Evolutionary conservation across 2,797 vertebrate genomes (phyloP), one percentile per base, ranked within the genome.

Genomic region (Periparus ater): DNA sequence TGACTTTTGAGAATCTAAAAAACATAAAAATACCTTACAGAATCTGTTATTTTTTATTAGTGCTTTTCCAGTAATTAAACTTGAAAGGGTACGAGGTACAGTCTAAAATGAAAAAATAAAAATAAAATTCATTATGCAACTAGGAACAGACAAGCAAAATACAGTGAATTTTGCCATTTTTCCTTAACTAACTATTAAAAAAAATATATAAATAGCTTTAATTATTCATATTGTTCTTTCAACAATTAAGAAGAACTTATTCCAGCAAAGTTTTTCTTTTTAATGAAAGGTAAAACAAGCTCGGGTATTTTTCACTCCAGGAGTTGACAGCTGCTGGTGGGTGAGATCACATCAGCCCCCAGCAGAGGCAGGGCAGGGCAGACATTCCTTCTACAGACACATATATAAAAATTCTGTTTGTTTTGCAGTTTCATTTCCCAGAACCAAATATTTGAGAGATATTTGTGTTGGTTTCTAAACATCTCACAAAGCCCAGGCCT

Each of bases 391-490:
- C 61, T 76, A 16, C 44, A 89, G 82, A 84, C 53, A 87, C 22
- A 71, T 13, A 21, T 4, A 66, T 17, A 67, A 65, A 61, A 74
- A 74, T 40, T 22, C 45, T 88, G 60, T 87, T 95, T 89, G 36
- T 83, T 94, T 91, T 83, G 38, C 79, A 85, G 34, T 78, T 95
- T 66, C 61, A 66, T 92, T 93, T 96, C 89, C 94, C 96, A 87
- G 85, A 84, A 85, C 79, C 29, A 80, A 95, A 67, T 54, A 85
- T 61, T 90, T 91, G 77, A 60, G 83, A 87, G 73, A 88, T 91
- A 85, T 97, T 97, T 96, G 73, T 93, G 61, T 92, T 91, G 75
- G 85, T 95, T 94, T 94, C 63, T 51, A 80, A 94, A 96, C 16
- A 93, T 36, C 60, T 95, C 77, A 91, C 85, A 80, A 94, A 95